These are phyloP conservation scores for Ochropleura plecta DNA, from an alignment of 2,888 invertebrate species.

Conservation along the genomic window DNA sequence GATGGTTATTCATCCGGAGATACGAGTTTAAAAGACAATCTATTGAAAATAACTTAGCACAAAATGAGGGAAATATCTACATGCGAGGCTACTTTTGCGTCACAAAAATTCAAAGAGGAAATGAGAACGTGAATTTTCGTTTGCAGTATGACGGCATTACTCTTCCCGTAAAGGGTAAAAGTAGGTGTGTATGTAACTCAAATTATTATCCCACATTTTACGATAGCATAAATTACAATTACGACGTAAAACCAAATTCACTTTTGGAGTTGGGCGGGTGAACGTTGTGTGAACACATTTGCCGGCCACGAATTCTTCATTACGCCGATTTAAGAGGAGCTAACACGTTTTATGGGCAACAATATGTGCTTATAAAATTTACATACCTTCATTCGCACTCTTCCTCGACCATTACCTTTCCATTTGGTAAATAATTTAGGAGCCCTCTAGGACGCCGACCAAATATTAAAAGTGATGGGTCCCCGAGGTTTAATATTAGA, in stretches of 20 bases:
- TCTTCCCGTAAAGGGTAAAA: slow-evolving; percentile 46
- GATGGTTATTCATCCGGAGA: slow-evolving; percentile 25
- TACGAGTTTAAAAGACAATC: slow-evolving; percentile 29
- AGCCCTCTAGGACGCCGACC: slow-evolving; percentile 88
- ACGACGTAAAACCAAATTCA: slow-evolving; percentile 79
- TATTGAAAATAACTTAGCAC: slow-evolving; percentile 13
- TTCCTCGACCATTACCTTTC: slow-evolving; percentile 90
- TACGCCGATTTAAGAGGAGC: slow-evolving; percentile 78
- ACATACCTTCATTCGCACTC: slow-evolving; percentile 89
- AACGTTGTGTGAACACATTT: slow-evolving; percentile 72
- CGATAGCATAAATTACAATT: slow-evolving; percentile 78
- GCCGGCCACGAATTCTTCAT: slow-evolving; percentile 80
- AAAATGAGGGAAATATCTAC: background rate
- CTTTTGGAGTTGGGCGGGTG: slow-evolving; percentile 71
- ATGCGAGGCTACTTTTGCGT: background rate
- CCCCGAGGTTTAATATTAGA: slow-evolving; percentile 90
- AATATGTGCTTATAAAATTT: slow-evolving; percentile 89
- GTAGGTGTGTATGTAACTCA: slow-evolving; percentile 35
- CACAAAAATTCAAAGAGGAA: slow-evolving; percentile 19
- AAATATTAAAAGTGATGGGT: slow-evolving; percentile 91
- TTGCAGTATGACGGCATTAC: background rate
- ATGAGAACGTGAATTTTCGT: slow-evolving; percentile 1
- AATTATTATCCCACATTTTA: slow-evolving; percentile 62
- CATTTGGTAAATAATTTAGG: slow-evolving; percentile 91
- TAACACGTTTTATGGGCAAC: slow-evolving; percentile 83